Evolutionary conservation across 2,113 vertebrate genomes (phyloP), one percentile per base, ranked within the genome.

Genomic region (Pseudorectes ferrugineus): DNA sequence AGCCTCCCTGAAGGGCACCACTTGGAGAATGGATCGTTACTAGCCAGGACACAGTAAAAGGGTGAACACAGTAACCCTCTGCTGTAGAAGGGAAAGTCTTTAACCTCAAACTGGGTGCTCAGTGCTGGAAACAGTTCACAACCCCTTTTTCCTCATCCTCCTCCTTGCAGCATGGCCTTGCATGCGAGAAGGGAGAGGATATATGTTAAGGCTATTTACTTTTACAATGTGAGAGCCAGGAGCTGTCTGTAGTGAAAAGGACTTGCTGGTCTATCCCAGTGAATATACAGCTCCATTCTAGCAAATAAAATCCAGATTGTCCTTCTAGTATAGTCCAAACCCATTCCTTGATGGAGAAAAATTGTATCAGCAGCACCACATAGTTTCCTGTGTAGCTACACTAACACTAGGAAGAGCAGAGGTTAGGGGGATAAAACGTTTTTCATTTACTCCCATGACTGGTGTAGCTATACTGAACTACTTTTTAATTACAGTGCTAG

Each of bases 161-260:
- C 28, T 78, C 36, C 46, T 28, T 6, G 1, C 46, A 58, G 43
- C 20, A 23, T 0, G 1, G 40, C 31, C 58, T 75, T 8, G 1
- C 54, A 33, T 3, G 4, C 0, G 9, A 63, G 11, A 61, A 76
- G 14, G 19, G 31, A 65, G 36, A 72, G 21, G 14, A 33, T 42
- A 5, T 12, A 3, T 58, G 28, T 80, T 75, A 84, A 84, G 43
- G 33, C 23, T 28, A 31, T 70, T 88, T 54, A 61, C 24, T 9
- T 19, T 66, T 23, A 51, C 25, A 31, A 15, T 21, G 35, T 15
- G 45, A 75, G 19, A 79, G 6, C 5, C 58, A 75, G 40, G 23
- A 84, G 57, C 43, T 71, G 29, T 23, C 43, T 86, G 3, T 48
- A 16, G 42, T 68, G 36, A 35, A 66, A 43, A 73, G 8, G 25